phyloP scores from a whole-genome alignment of 2,888 invertebrate species.

The Cetonia aurata region DNA sequence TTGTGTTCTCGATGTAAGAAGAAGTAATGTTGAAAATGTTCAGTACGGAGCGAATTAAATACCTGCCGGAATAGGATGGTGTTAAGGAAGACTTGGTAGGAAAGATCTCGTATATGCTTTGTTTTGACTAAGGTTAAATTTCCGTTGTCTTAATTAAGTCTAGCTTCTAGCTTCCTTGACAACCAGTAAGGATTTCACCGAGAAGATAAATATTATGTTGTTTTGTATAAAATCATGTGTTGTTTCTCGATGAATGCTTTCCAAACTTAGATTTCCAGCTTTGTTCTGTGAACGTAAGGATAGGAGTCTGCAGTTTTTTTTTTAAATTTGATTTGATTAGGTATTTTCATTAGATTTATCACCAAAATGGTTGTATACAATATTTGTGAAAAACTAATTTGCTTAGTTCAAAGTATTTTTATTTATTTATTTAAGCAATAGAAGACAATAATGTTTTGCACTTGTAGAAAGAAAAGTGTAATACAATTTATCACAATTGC shows the following conservation, averaged over 20 bases:
- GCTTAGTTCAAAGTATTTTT: too few relatives aligned
- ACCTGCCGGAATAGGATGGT: neutral
- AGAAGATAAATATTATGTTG: neutral
- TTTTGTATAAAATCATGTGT: conserved; percentile 3
- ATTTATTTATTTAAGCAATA: too few relatives aligned
- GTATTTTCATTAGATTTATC: too few relatives aligned
- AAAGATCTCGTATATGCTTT: conserved; percentile 11
- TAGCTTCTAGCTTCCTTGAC: conserved; percentile 1
- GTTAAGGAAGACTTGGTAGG: neutral
- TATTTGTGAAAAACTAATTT: too few relatives aligned
- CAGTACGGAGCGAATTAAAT: conserved; percentile 22
- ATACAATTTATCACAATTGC: too few relatives aligned
- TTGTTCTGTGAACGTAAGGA: too few relatives aligned
- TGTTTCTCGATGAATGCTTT: neutral
- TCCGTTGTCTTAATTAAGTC: conserved; percentile 14
- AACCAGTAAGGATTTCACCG: conserved; percentile 6
- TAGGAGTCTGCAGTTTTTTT: too few relatives aligned
- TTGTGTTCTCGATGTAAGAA: conserved; percentile 12
- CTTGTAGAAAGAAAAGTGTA: too few relatives aligned
- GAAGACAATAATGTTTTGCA: too few relatives aligned
- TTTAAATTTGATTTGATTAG: too few relatives aligned
- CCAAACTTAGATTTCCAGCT: neutral
- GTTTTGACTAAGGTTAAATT: conserved; percentile 14
- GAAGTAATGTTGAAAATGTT: conserved; percentile 18
- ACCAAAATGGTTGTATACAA: too few relatives aligned